Evolutionary conservation across 2,797 vertebrate genomes (phyloP).

Genomic region (Neosalanx taihuensis): DNA sequence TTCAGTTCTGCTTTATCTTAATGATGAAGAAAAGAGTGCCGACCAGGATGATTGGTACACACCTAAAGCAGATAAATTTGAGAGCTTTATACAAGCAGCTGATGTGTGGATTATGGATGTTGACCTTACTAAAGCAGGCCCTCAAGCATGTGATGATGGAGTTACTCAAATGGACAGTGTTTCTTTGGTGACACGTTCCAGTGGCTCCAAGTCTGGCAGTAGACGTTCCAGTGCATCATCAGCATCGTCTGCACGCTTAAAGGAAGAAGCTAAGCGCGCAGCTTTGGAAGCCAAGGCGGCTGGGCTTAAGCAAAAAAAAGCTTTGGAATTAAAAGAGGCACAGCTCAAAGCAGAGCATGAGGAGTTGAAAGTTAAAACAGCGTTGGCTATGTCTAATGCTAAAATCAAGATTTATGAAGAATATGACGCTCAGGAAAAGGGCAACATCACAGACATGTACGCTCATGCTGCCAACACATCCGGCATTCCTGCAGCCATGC

Average conservation of each 20-base stretch:
- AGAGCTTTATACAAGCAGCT: neutral
- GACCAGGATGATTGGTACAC: neutral
- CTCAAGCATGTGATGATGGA: neutral
- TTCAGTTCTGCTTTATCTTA: neutral
- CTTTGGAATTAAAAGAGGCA: conserved; percentile 7
- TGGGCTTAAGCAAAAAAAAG: conserved; percentile 4
- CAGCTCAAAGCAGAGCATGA: conserved; percentile 6
- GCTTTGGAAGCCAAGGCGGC: neutral
- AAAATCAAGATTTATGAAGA: conserved; percentile 6
- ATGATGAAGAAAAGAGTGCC: neutral
- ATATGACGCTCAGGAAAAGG: neutral
- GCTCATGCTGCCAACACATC: too few species aligned
- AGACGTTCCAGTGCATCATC: neutral
- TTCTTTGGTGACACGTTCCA: neutral
- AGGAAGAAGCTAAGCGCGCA: neutral
- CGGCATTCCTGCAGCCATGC: too few species aligned
- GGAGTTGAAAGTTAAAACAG: neutral
- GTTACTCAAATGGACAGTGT: neutral
- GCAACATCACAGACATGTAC: too few species aligned
- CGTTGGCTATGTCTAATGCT: conserved; percentile 4
- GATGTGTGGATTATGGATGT: neutral
- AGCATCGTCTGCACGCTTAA: neutral
- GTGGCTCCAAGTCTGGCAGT: neutral
- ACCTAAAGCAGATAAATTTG: neutral
- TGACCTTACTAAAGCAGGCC: too few species aligned